Base-by-base conservation (phyloP, 2,888 invertebrate genomes). In the Caenorhabditis auriculariae region DNA sequence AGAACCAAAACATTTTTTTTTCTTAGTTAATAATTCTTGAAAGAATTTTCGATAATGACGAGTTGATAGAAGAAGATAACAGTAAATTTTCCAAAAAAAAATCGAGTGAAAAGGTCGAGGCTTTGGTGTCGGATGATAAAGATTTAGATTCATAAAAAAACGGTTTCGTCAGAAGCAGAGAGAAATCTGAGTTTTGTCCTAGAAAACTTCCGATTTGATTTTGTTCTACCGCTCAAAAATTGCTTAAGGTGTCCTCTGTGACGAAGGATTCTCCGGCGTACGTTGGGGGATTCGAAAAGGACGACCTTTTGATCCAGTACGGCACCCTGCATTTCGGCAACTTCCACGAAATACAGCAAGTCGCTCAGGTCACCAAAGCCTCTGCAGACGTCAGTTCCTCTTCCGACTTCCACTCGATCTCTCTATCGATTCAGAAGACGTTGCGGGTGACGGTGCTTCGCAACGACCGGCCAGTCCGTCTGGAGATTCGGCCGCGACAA, bases 221-320 rank as follows among this genome's bases (percentile, higher is more conserved):
- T n/a, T n/a, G n/a, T n/a, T n/a, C n/a, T n/a, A n/a, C n/a, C 2
- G 7, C 4, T 6, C 23, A 50, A 39, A 15, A 17, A n/a, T 23
- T 5, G n/a, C 1, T 51, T 28, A 21, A 52, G 50, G 54, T 71
- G 5, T 44, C 60, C 5, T 49, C 64, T 1, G 69, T 75, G 5
- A 54, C 55, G 17, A 43, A 60, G 23, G 43, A 51, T 38, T 72
- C 72, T 17, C 75, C 75, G n/a, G 69, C 72, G 2, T 57, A 56
- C 37, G 29, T 61, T 21, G 68, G 51, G 28, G 70, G 72, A 17
- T 54, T 78, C 21, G 41, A 59, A 32, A 54, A 52, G n/a, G 73
- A 61, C 17, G 78, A 78, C 42, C 19, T 62, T 29, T 66, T 78
- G 45, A 66, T 78, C 43, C 78, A 78, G 54, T 78, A 72, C 51